These are phyloP conservation scores for Drosophila cardini DNA, from an alignment of 1,140 invertebrate species.

Conservation along the genomic window DNA sequence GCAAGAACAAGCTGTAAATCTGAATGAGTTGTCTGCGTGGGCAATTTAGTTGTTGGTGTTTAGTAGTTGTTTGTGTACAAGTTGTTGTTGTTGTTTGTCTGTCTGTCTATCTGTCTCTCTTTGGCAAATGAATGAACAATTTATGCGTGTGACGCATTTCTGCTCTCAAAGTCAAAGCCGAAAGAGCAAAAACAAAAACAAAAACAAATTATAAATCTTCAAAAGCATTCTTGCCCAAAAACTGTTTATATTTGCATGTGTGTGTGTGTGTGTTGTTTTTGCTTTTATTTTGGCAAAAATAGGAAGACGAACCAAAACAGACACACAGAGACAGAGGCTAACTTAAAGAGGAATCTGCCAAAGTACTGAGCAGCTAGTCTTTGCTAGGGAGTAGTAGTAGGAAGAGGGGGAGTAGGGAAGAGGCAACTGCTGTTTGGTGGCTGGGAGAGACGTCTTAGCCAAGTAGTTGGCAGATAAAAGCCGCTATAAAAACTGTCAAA, in stretches of 20 bases:
- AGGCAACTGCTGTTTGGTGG: neutral
- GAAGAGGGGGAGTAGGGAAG: neutral
- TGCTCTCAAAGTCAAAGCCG: constrained; percentile 78
- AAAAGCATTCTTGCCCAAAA: constrained; percentile 70
- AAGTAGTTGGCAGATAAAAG: constrained; percentile 83
- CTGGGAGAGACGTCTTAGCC: constrained; percentile 35
- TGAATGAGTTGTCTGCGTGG: constrained; percentile 71
- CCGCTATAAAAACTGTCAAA: constrained; percentile 84
- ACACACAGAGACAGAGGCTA: constrained; percentile 27
- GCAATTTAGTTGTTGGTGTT: constrained; percentile 44
- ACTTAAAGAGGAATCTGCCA: constrained; percentile 45
- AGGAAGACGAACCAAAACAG: constrained; percentile 32
- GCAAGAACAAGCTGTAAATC: constrained; percentile 23
- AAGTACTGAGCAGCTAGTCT: constrained; percentile 10
- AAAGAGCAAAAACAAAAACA: constrained; percentile 57
- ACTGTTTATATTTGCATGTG: constrained; percentile 5
- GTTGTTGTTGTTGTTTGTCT: constrained; percentile 28
- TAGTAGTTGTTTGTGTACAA: no score
- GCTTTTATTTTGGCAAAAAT: constrained; percentile 57
- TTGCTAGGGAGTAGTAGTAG: neutral
- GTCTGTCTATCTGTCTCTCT: constrained; percentile 40
- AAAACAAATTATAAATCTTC: constrained; percentile 80
- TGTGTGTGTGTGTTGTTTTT: constrained; percentile 26
- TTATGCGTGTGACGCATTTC: constrained; percentile 77
- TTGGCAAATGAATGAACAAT: constrained; percentile 77